These are phyloP conservation scores for Mimachlamys varia DNA, from an alignment of 2,888 invertebrate genomes.

Conservation along the genomic window DNA sequence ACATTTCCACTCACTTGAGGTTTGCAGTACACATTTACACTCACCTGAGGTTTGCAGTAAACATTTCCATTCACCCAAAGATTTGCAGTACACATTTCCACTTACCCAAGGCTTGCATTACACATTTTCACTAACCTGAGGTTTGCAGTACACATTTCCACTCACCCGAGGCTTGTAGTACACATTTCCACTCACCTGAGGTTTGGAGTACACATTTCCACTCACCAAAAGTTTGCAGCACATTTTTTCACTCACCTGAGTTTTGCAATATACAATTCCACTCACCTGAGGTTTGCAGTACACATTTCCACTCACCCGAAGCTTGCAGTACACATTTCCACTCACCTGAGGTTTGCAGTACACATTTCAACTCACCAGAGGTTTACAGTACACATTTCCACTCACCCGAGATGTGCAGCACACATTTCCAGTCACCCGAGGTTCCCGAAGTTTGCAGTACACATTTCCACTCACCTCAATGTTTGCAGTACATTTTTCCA, in stretches of 20 bases:
- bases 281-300: constrained; percentile 92
- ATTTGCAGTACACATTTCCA: neutral
- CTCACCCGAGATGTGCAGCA: constrained; percentile 92
- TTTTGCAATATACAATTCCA: neutral
- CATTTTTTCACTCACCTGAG: constrained; percentile 98
- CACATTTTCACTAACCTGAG: too few relatives aligned
- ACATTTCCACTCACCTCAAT: constrained; percentile 81
- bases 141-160: neutral
- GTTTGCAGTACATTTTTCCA: constrained; percentile 98
- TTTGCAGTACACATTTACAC: constrained; percentile 88
- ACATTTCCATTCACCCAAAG: too few relatives aligned
- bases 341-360: constrained; percentile 92
- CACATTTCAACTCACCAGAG: too few relatives aligned
- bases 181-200: constrained; percentile 98
- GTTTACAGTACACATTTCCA: neutral
- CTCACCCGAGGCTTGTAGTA: constrained; percentile 92
- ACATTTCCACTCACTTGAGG: constrained; percentile 83
- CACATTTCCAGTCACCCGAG: constrained; percentile 98
- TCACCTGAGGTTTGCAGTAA: constrained; percentile 92
- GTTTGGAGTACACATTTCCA: neutral
- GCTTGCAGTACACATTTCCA: constrained; percentile 85
- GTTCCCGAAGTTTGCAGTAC: too few relatives aligned
- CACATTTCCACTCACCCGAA: constrained; percentile 98
- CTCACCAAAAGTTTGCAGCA: constrained; percentile 90
- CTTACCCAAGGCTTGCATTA: constrained; percentile 92